A percentile compares a stretch with the other conserved stretches of the same genome.
phyloP scores from a whole-genome alignment of 2,113 vertebrate species.

The Circaetus cinerascens region DNA sequence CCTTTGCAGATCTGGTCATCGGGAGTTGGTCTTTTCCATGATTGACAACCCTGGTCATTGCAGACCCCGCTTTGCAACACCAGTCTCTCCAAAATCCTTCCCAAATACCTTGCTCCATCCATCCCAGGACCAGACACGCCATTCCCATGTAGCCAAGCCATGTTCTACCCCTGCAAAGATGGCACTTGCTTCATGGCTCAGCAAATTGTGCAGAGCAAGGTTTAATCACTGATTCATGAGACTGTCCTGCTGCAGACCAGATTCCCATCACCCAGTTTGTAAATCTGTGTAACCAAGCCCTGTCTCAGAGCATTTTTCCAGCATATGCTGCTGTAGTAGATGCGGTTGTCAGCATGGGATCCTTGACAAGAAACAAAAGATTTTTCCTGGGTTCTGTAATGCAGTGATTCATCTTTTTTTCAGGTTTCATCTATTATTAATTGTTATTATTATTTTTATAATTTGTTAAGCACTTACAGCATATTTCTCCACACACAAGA shows the following conservation, averaged over 20 bases:
- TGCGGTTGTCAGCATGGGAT: not conserved
- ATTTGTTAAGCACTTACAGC: slow-evolving; percentile 19
- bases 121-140: not conserved
- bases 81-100: not conserved
- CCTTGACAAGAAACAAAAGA: not conserved
- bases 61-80: not conserved
- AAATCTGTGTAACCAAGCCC: not conserved
- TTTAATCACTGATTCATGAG: not conserved
- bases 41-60: not conserved
- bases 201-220: not conserved
- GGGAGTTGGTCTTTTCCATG: not conserved
- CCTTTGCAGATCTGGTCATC: not conserved
- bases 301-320: not conserved
- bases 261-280: not conserved
- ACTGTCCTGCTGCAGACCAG: not conserved
- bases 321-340: not conserved
- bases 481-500: not conserved
- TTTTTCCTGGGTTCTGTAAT: not conserved
- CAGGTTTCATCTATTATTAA: slow-evolving; percentile 23
- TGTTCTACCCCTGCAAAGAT: not conserved
- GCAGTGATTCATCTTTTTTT: not conserved
- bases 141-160: accelerated
- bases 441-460: slow-evolving; percentile 16
- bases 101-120: not conserved
- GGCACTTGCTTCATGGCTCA: not conserved